phyloP scores from a whole-genome alignment of 2,797 vertebrate genomes.

The Sebastes diaconus region DNA sequence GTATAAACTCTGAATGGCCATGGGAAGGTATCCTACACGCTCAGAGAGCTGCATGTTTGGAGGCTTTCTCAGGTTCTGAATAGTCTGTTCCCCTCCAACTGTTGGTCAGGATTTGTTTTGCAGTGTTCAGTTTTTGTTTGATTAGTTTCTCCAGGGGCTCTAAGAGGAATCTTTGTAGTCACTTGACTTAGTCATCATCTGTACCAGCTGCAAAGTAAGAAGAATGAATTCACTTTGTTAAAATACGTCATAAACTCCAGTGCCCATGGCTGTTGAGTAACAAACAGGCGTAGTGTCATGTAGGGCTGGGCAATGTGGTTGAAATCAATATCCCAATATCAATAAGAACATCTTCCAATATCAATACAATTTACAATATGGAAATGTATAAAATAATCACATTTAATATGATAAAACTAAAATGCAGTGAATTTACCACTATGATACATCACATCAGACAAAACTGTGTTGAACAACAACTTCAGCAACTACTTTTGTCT shows the following conservation, averaged over 20 bases:
- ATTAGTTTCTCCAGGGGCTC: neutral
- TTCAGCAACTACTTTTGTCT: neutral
- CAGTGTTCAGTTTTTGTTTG: neutral
- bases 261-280: neutral
- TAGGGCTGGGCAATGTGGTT: neutral
- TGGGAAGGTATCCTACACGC: slow-evolving; percentile 15
- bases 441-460: neutral
- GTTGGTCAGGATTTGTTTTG: neutral
- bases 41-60: slow-evolving; percentile 1
- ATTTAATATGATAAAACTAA: neutral
- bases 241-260: neutral
- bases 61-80: neutral
- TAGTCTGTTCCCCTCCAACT: neutral
- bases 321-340: neutral
- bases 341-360: neutral
- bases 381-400: neutral
- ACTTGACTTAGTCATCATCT: slow-evolving; percentile 14
- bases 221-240: neutral
- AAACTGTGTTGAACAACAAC: neutral
- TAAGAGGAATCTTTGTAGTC: slow-evolving; percentile 7
- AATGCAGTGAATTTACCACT: neutral
- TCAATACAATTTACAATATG: neutral
- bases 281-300: neutral
- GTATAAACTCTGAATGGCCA: slow-evolving; percentile 39
- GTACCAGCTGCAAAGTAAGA: neutral